Base-by-base conservation (phyloP, 1,140 invertebrate species). In the Bombus pyrosoma region DNA sequence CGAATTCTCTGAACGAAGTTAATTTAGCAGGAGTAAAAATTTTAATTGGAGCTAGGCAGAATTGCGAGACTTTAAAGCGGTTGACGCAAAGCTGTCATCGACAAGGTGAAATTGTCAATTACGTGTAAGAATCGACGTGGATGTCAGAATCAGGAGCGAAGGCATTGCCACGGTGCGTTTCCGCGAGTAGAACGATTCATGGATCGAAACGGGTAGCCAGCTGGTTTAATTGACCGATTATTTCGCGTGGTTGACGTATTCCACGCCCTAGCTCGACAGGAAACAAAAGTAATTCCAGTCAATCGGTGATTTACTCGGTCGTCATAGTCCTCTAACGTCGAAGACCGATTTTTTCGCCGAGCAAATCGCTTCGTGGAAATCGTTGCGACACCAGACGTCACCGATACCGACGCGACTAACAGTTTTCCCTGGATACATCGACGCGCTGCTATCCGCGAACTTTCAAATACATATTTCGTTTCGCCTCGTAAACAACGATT, bases 211-310 rank as follows among this genome's bases (percentile, higher is more conserved):
- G 78, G 37, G 84, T 43, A 53, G 43, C 69, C 43, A 22, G 59
- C 43, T 53, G 13, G 32, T 85, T 86, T 76, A 86, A 86, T 86
- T 71, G 85, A 83, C 72, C 84, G 85, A 86, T 86, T 76, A 86
- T 86, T 86, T 86, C 85, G 62, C 72, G 80, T 64, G 2, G 28
- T 47, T 74, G 80, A 76, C 80, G 80, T 39, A 41, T 41, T 59
- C 72, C 37, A 32, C 39, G 53, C 59, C 59, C 80, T 71, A 39
- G 5, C 13, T 64, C 34, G 37, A 22, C 81, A 59, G 47, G 37
- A 25, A 74, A 74, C 81, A 74, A 75, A 74, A 75, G 71, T 47
- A 37, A 59, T 74, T 82, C 71, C 12, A 25, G 71, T 43, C 80
- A 2, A 9, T 25, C 69, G 6, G 39, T 64, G 57, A 62, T 53